Evolutionary conservation across 2,797 vertebrate genomes (phyloP).

Genomic region (Notamacropus eugenii): DNA sequence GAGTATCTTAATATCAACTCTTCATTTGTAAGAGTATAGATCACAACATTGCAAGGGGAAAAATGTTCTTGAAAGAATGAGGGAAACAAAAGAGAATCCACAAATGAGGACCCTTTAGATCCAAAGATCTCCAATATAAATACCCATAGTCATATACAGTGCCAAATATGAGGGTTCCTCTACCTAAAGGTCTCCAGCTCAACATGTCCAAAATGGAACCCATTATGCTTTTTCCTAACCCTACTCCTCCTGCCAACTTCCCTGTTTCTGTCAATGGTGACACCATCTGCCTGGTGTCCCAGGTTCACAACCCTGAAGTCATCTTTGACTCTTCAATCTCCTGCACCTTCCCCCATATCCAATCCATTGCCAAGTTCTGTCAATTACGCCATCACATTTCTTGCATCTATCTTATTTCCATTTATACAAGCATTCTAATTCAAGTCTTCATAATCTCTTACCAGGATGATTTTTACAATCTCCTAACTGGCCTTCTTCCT

Average conservation of each 20-base stretch:
- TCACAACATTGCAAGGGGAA: background rate
- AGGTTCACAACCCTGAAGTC: background rate
- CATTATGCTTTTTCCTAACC: background rate
- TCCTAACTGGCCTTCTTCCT: background rate
- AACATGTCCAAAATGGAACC: background rate
- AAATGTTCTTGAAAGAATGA: background rate
- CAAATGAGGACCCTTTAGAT: background rate
- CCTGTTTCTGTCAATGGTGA: background rate
- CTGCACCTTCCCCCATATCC: too few relatives aligned
- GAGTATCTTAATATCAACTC: too few relatives aligned
- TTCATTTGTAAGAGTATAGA: background rate
- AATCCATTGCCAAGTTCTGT: background rate
- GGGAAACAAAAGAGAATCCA: background rate
- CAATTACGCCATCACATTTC: background rate
- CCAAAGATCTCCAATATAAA: background rate
- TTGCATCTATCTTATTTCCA: background rate
- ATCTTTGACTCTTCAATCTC: background rate
- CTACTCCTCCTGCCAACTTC: background rate
- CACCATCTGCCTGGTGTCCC: background rate
- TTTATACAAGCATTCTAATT: background rate
- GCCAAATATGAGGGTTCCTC: background rate
- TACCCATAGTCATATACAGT: background rate
- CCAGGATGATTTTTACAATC: background rate
- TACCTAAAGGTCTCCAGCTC: background rate
- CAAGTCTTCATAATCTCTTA: background rate